Percentiles rank a stretch among this genome's conserved stretches.
phyloP scores from a whole-genome alignment of 2,113 vertebrate genomes.

The Natator depressus region DNA sequence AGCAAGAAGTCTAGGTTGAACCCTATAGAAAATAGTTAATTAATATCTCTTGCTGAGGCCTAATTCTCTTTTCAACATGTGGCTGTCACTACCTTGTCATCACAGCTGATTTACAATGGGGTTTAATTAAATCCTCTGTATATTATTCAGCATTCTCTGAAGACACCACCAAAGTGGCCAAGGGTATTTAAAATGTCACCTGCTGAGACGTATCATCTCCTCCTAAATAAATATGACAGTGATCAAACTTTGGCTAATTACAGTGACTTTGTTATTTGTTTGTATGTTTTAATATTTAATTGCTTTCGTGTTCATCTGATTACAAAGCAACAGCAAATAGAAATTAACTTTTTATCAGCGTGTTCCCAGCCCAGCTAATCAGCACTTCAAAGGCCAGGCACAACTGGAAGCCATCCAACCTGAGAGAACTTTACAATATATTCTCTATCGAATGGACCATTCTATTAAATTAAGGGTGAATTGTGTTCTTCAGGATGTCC shows the following conservation, averaged over 20 bases:
- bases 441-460: conserved; percentile 55
- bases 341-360: conserved; percentile 85
- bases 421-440: conserved; percentile 49
- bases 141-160: conserved; percentile 80
- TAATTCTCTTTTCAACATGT: conserved; percentile 83
- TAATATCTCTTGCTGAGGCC: conserved; percentile 75
- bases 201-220: conserved; percentile 82
- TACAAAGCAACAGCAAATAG: conserved; percentile 83
- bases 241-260: conserved; percentile 88
- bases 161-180: conserved; percentile 78
- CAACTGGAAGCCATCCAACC: conserved; percentile 71
- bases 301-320: conserved; percentile 86
- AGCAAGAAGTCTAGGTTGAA: conserved; percentile 9
- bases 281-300: conserved; percentile 88
- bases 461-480: conserved; percentile 64
- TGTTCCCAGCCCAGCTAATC: conserved; percentile 77
- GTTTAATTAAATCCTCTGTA: conserved; percentile 84
- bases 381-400: conserved; percentile 70
- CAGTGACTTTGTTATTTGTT: conserved; percentile 84
- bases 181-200: conserved; percentile 84
- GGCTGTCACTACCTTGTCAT: conserved; percentile 83
- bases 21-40: conserved; percentile 77
- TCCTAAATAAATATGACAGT: conserved; percentile 85
- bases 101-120: conserved; percentile 81
- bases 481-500: conserved; percentile 46